These are phyloP conservation scores for Parnassius apollo DNA, from an alignment of 2,888 invertebrate species.

Conservation along the genomic window DNA sequence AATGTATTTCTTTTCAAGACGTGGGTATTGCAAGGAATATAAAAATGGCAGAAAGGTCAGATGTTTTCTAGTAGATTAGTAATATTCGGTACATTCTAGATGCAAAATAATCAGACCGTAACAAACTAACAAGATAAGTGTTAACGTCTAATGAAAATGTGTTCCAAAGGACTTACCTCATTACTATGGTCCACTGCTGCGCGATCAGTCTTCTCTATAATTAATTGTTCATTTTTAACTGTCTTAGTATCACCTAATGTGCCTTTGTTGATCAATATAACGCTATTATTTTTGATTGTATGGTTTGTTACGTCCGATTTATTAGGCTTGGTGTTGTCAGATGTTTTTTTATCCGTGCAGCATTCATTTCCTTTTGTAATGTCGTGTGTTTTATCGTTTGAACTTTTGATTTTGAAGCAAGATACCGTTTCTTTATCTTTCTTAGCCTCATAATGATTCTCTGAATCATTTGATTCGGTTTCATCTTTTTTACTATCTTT, in stretches of 20 bases:
- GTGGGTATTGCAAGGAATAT: too few species aligned
- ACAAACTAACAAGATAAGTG: too few species aligned
- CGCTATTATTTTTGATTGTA: constrained; percentile 59
- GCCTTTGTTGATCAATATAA: constrained; percentile 59
- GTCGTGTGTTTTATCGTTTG: constrained; percentile 67
- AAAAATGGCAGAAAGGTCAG: too few species aligned
- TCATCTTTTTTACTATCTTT: constrained; percentile 47
- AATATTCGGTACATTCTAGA: too few species aligned
- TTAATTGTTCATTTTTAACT: constrained; percentile 50
- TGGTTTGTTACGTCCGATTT: constrained; percentile 70
- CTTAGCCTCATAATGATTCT: constrained; percentile 61
- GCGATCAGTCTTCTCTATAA: constrained; percentile 56
- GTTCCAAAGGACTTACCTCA: constrained; percentile 50
- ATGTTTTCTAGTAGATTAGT: too few species aligned
- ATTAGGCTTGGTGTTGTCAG: constrained; percentile 60
- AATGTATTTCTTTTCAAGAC: too few species aligned
- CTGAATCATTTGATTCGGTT: constrained; percentile 53
- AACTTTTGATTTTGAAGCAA: constrained; percentile 75
- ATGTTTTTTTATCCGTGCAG: constrained; percentile 69
- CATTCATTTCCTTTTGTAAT: constrained; percentile 56
- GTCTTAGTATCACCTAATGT: constrained; percentile 56
- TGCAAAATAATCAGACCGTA: too few species aligned
- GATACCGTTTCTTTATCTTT: constrained; percentile 71
- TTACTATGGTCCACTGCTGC: constrained; percentile 49
- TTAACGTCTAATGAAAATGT: too few species aligned